A percentile compares a stretch with the other conserved stretches of the same genome.
phyloP scores from a whole-genome alignment of 2,888 invertebrate species.

The Macrostomum cliftonense region DNA sequence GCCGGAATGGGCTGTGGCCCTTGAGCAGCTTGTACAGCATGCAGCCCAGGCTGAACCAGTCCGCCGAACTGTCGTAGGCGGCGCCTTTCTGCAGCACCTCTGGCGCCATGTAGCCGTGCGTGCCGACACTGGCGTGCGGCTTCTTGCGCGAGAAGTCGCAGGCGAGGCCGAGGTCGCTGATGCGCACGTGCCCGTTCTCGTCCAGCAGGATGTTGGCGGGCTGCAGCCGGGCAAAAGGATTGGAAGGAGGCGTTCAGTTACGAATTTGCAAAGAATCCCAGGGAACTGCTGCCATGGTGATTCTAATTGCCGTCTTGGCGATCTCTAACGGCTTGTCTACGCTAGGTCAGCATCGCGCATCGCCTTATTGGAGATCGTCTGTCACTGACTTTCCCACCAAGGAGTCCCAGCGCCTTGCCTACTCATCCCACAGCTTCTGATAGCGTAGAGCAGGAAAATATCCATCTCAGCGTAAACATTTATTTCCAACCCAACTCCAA shows the following conservation, averaged over 20 bases:
- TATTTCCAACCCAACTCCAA: no score
- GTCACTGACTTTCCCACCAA: no score
- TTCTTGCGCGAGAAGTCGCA: constrained; percentile 99
- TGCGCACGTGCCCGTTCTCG: constrained; percentile 94
- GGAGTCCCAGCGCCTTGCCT: no score
- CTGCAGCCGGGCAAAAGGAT: constrained; percentile 73
- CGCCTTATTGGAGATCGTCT: no score
- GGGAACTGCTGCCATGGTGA: no score
- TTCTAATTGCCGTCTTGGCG: no score
- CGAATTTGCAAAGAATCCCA: no score
- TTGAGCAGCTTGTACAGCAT: constrained; percentile 97
- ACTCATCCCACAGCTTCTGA: no score
- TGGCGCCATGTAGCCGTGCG: constrained; percentile 99
- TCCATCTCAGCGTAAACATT: no score
- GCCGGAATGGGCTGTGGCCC: constrained; percentile 95
- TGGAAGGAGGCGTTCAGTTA: constrained; percentile 97
- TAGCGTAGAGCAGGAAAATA: no score
- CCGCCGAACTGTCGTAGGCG: constrained; percentile 93
- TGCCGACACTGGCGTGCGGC: constrained; percentile 95
- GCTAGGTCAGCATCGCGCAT: no score
- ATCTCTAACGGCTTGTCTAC: no score
- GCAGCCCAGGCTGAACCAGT: constrained; percentile 99
- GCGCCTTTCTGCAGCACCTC: constrained; percentile 95
- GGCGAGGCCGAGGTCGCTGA: constrained; percentile 92
- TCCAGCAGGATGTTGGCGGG: constrained; percentile 95